Evolutionary conservation across 2,888 invertebrate species (phyloP).

Genomic region (Digitonthophagus gazella): DNA sequence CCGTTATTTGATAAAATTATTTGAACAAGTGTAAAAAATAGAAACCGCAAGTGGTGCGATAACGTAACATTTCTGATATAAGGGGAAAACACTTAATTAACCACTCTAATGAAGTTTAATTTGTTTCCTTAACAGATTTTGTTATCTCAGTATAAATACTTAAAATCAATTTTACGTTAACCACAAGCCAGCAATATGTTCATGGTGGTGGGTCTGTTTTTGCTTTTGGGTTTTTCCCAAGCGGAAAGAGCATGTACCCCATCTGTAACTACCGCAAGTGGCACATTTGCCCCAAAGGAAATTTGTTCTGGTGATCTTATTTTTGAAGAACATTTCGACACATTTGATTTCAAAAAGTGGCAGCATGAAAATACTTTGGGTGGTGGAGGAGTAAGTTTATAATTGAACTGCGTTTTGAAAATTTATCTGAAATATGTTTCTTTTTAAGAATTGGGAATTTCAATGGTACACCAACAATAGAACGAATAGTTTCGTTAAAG

Average conservation of each 20-base stretch:
- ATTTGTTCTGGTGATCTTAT: slow-evolving; percentile 58
- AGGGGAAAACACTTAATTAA: too few species aligned
- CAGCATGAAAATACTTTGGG: slow-evolving; percentile 62
- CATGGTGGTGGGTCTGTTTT: neutral
- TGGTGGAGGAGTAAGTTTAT: slow-evolving; percentile 59
- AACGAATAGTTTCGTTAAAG: slow-evolving; percentile 60
- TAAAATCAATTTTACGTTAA: neutral
- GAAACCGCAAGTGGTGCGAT: too few species aligned
- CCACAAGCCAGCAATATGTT: neutral
- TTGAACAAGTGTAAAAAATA: too few species aligned
- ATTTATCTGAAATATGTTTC: slow-evolving; percentile 12
- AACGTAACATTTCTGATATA: too few species aligned
- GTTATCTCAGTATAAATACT: too few species aligned
- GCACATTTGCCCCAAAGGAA: slow-evolving; percentile 51
- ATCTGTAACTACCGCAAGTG: slow-evolving; percentile 55
- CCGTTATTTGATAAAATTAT: too few species aligned
- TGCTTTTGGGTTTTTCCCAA: neutral
- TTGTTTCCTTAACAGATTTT: too few species aligned
- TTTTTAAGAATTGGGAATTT: slow-evolving; percentile 67
- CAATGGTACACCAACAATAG: slow-evolving; percentile 69
- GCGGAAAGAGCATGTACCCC: slow-evolving; percentile 45
- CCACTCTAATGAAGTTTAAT: too few species aligned
- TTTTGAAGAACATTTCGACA: slow-evolving; percentile 61
- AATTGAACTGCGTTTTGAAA: neutral
- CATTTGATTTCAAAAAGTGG: slow-evolving; percentile 59